These are phyloP conservation scores for Venustoraphidia nigricollis DNA, from an alignment of 2,888 invertebrate species.

Conservation along the genomic window DNA sequence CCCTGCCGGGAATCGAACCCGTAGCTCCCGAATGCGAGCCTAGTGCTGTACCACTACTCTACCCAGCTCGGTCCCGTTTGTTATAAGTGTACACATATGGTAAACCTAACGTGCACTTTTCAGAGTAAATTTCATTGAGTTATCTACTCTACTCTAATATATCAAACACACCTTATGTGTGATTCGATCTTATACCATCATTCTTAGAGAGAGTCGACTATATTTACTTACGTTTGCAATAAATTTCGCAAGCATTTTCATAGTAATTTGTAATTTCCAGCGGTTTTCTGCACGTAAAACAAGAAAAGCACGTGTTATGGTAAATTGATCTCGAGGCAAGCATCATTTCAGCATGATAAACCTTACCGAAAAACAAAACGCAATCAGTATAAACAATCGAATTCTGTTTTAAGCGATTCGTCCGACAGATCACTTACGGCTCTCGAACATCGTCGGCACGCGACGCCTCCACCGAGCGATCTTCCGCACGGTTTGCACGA, in stretches of 20 bases:
- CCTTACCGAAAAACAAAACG: constrained; percentile 15
- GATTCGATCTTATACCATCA: too few species aligned
- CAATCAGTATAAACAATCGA: neutral
- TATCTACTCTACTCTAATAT: too few species aligned
- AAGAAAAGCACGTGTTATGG: constrained; percentile 34
- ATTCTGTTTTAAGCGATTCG: neutral
- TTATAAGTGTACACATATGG: too few species aligned
- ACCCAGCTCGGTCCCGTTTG: too few species aligned
- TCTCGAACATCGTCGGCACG: neutral
- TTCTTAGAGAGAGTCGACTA: constrained; percentile 5
- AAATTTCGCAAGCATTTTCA: constrained; percentile 33
- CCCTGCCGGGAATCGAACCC: too few species aligned
- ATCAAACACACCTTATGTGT: too few species aligned
- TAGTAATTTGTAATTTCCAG: constrained; percentile 30
- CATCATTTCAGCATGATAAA: constrained; percentile 25
- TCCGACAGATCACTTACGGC: too few species aligned
- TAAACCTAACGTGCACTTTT: too few species aligned
- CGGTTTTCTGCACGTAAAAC: constrained; percentile 32
- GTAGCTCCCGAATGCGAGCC: too few species aligned
- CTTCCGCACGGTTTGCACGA: neutral
- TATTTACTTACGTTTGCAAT: constrained; percentile 30
- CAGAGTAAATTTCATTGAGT: too few species aligned
- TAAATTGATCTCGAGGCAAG: constrained; percentile 29
- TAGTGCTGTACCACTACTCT: too few species aligned
- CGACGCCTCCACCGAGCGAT: neutral